Percentiles rank a stretch among this genome's conserved stretches.
phyloP scores from a whole-genome alignment of 2,888 invertebrate genomes.

The Augochlorella aurata region DNA sequence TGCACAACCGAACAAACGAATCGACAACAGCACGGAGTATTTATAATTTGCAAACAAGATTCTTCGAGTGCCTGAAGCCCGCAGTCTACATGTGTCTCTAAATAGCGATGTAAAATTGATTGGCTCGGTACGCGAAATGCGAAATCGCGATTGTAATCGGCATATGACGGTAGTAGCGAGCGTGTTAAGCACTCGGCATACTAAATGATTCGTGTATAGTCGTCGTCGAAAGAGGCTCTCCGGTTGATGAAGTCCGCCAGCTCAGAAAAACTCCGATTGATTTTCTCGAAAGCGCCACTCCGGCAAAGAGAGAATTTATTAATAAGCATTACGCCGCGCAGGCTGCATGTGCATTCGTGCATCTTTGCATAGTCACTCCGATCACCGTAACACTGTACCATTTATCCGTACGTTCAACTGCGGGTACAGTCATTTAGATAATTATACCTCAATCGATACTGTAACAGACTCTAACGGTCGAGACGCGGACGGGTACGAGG shows the following conservation, averaged over 20 bases:
- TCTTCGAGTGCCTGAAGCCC: neutral
- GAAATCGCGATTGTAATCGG: neutral
- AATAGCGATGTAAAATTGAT: neutral
- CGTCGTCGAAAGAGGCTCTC: neutral
- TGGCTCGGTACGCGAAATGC: neutral
- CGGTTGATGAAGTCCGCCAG: neutral
- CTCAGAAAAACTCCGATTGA: neutral
- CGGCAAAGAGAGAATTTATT: conserved; percentile 13
- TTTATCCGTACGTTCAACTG: conserved; percentile 14
- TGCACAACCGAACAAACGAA: neutral
- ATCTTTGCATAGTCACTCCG: conserved; percentile 14
- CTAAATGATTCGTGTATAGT: neutral
- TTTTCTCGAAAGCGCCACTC: conserved; percentile 10
- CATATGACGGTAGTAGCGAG: neutral
- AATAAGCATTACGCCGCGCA: neutral
- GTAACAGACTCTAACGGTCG: neutral
- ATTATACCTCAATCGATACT: conserved; percentile 11
- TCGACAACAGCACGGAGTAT: no score
- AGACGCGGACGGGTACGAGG: neutral
- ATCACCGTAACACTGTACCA: conserved; percentile 13
- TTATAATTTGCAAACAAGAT: neutral
- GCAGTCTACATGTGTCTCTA: no score
- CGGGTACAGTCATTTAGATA: conserved; percentile 18
- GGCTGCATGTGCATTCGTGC: neutral
- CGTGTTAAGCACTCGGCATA: conserved; percentile 6